Evolutionary conservation across 2,888 invertebrate genomes (phyloP).

Genomic region (Diaprepes abbreviatus): DNA sequence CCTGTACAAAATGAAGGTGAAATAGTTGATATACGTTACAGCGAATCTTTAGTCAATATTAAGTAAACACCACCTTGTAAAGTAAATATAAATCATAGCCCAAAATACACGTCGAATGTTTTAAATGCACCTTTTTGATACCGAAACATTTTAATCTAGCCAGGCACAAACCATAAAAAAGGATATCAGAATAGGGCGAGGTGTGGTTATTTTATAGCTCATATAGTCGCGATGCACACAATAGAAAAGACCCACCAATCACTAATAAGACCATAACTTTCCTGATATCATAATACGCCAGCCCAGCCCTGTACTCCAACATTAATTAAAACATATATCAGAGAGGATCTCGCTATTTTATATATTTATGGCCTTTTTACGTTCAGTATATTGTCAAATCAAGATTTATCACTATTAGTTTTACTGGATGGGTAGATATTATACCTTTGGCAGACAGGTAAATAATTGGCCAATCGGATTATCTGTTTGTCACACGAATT

Average conservation of each 20-base stretch:
- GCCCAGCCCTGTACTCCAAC: constrained; percentile 54
- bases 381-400: constrained; percentile 55
- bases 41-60: too few relatives aligned
- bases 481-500: neutral
- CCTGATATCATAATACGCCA: constrained; percentile 63
- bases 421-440: constrained; percentile 28
- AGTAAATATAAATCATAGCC: neutral
- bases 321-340: constrained; percentile 63
- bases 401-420: constrained; percentile 52
- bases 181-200: constrained; percentile 59
- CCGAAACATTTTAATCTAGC: constrained; percentile 62
- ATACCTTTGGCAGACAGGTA: constrained; percentile 18
- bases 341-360: constrained; percentile 55
- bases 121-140: constrained; percentile 32
- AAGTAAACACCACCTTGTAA: too few relatives aligned
- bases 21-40: too few relatives aligned
- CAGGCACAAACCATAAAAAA: constrained; percentile 54
- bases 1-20: too few relatives aligned
- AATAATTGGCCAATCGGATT: neutral
- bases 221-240: constrained; percentile 60
- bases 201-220: constrained; percentile 65
- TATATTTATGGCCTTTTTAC: constrained; percentile 57
- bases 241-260: constrained; percentile 62
- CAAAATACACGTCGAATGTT: constrained; percentile 5
- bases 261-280: constrained; percentile 65